phyloP scores from a whole-genome alignment of 2,888 invertebrate genomes.

The Drosophila kanekoi region DNA sequence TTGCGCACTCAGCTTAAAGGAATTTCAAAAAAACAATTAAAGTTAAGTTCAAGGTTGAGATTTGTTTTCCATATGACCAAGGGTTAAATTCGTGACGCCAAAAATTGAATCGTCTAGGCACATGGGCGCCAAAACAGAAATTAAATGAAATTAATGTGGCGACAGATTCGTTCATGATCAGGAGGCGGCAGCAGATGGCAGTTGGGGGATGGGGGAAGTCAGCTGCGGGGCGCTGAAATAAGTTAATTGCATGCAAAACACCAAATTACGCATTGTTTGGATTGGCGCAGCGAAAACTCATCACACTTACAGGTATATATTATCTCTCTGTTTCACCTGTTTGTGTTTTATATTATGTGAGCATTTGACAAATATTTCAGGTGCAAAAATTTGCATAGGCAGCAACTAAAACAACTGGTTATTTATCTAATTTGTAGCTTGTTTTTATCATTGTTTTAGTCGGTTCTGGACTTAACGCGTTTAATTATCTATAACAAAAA shows the following conservation, averaged over 20 bases:
- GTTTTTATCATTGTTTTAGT: conserved; percentile 13
- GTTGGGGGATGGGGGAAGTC: too few relatives aligned
- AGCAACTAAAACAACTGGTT: conserved; percentile 25
- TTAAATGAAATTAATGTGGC: conserved; percentile 44
- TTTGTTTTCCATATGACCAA: conserved; percentile 6
- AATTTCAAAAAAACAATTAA: conserved; percentile 47
- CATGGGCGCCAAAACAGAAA: conserved; percentile 50
- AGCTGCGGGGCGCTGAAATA: conserved; percentile 29
- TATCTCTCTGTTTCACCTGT: not conserved
- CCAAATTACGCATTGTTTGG: conserved; percentile 71
- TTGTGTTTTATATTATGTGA: conserved; percentile 1
- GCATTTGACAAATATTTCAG: conserved; percentile 24
- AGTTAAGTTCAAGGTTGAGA: conserved; percentile 47
- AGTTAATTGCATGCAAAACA: conserved; percentile 70
- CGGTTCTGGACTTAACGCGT: not conserved
- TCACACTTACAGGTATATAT: conserved; percentile 4
- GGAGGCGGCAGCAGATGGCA: too few relatives aligned
- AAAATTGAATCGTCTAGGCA: conserved; percentile 28
- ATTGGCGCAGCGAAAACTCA: conserved; percentile 13
- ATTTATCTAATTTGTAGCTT: conserved; percentile 14
- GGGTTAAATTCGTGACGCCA: conserved; percentile 4
- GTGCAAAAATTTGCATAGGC: conserved; percentile 37
- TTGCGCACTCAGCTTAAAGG: conserved; percentile 51
- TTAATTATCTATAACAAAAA: conserved; percentile 12
- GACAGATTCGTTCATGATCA: too few relatives aligned